A percentile compares a stretch with the other conserved stretches of the same genome.
Conservation (phyloP, 2,797 vertebrate genomes). For the Liasis olivaceus region DNA sequence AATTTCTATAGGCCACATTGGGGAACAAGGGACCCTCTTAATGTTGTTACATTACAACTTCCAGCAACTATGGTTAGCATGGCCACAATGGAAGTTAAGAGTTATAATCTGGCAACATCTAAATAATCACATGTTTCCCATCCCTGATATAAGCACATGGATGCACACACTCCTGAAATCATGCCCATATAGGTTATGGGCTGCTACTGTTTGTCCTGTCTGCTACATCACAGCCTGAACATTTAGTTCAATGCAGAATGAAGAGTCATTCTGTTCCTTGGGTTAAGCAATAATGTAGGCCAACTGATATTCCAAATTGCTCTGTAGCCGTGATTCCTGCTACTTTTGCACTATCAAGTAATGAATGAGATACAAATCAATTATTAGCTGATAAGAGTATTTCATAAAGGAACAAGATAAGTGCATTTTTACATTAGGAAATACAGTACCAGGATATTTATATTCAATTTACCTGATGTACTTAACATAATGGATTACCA, state of each 20-base stretch:
- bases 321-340: background rate
- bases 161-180: background rate
- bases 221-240: background rate
- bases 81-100: background rate
- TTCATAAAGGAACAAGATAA: background rate
- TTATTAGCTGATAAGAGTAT: background rate
- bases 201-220: background rate
- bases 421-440: slow-evolving; percentile 15
- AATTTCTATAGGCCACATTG: background rate
- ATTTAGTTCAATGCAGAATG: background rate
- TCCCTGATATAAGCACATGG: background rate
- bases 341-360: background rate
- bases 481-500: slow-evolving; percentile 5
- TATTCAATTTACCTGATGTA: background rate
- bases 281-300: background rate
- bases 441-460: slow-evolving; percentile 15
- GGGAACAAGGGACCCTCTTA: background rate
- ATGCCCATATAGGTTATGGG: background rate
- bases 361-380: background rate
- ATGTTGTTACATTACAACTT: background rate
- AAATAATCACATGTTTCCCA: background rate
- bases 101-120: background rate
- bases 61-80: background rate
- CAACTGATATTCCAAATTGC: background rate
- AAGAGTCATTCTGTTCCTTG: background rate